Evolutionary conservation across 2,797 vertebrate species (phyloP), one percentile per base, ranked within the genome.

Genomic region (Pseudochirops corinnae): DNA sequence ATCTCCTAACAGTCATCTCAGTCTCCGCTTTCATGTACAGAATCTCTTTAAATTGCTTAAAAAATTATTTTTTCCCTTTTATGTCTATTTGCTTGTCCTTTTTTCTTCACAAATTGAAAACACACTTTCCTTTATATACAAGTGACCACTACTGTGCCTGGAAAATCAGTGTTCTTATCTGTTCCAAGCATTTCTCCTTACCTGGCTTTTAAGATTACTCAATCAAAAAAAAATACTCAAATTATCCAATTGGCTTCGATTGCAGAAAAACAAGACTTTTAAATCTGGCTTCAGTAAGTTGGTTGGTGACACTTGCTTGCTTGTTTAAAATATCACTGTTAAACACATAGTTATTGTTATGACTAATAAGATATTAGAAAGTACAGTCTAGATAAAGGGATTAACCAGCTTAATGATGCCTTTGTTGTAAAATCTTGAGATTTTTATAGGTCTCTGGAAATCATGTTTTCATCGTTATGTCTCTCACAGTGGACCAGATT

Each of bases 401-500:
- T 92, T 92, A 5, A 5, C 6, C 33, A 10, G 55, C 9, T 87
- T 46, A 87, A 46, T 87, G 39, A 46, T 0, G 26, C 28, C 9
- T 50, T 90, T 94, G 33, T 26, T 24, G 26, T 33, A 16, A 1
- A 29, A 12, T 26, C 60, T 96, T 13, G 50, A 10, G 4, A 0
- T 74, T 67, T 46, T 60, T 53, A 55, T 92, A 21, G 33, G 14
- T 53, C 90, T 93, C 92, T 96, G 18, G 53, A 93, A 95, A 92
- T 97, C 55, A 96, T 50, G 1, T 11, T 28, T n/a, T 91, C 92
- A 50, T 28, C 33, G 14, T 26, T 67, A 92, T 96, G 13, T 97
- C 95, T 96, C 97, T 92, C 74, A 74, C 98, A 99, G 99, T 99
- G 98, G 99, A 99, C 97, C 99, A 99, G 98, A 99, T 99, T 97